Evolutionary conservation across 2,113 vertebrate species (phyloP), one percentile per base, ranked within the genome.

Genomic region (Pomatostomus ruficeps): DNA sequence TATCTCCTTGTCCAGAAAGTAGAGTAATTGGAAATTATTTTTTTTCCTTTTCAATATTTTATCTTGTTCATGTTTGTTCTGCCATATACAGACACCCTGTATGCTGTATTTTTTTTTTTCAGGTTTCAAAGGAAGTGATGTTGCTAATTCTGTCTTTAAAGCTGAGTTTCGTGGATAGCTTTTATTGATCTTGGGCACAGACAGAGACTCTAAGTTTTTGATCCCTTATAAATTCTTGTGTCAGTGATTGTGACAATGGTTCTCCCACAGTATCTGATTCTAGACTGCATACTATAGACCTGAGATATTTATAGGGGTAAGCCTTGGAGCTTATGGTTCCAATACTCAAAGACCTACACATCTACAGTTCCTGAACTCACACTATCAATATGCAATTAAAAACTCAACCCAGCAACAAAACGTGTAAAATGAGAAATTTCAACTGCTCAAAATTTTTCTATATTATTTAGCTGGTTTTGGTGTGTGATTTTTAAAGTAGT

Each of bases 81-180:
- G 25, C 15, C n/a, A 61, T 0, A 0, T 52, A 51, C 7, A 45
- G 24, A 54, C 2, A 31, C 5, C 17, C 7, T 5, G 2, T 31
- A 31, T 26, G 25, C 10, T 91, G 22, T 11, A 7, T 5, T 40
- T 38, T 63, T 31, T 86, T n/a, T n/a, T 71, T 72, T 72, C 29
- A 76, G 31, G 3, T 8, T 73, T 83, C 33, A 70, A 62, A 71
- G 12, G 23, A 73, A 74, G 11, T 38, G 33, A 2, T 78, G n/a
- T 45, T 54, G 20, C 16, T 66, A 65, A 28, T 29, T 43, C 17
- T 75, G 16, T 36, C 40, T 80, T 80, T 52, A 70, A 74, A 29
- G 9, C 13, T 58, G 54, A 68, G 14, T 73, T 85, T 80, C 6
- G 28, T 52, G 20, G 11, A n/a, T 7, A 70, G 4, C 1, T 71